Conservation (phyloP, 2,888 invertebrate species). For the Phytoseiulus persimilis region DNA sequence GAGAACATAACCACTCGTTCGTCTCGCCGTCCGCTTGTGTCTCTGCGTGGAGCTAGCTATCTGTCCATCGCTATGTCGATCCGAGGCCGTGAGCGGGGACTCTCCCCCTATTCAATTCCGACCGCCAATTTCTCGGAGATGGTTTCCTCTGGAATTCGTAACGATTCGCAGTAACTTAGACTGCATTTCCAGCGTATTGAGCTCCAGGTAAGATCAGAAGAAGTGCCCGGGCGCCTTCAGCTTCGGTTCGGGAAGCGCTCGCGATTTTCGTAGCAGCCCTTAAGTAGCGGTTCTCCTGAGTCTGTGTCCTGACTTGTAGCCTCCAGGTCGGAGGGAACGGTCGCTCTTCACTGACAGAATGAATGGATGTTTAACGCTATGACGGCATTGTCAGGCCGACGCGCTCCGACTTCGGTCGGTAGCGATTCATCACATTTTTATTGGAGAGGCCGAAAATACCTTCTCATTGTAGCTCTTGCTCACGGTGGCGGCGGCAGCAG, state of each 20-base stretch:
- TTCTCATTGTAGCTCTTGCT: background rate
- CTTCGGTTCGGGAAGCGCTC: too few species aligned
- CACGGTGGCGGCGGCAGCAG: background rate
- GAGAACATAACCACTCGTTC: conserved; percentile 10
- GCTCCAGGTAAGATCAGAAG: too few species aligned
- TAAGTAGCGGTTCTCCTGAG: too few species aligned
- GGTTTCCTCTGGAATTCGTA: too few species aligned
- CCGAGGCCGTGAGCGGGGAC: background rate
- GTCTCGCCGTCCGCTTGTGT: background rate
- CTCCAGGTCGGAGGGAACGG: background rate
- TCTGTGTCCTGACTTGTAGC: too few species aligned
- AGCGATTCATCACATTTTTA: background rate
- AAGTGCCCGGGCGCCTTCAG: too few species aligned
- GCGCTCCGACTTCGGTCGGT: background rate
- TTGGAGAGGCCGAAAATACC: background rate
- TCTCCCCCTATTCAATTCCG: background rate
- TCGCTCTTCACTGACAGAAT: background rate
- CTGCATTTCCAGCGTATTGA: too few species aligned
- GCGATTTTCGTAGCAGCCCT: too few species aligned
- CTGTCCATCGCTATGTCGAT: background rate
- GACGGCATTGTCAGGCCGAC: background rate
- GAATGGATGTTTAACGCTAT: background rate
- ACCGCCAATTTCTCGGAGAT: too few species aligned
- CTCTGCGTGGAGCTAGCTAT: background rate
- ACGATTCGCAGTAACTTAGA: too few species aligned